Conservation (phyloP, 2,797 vertebrate species). For the Clarias pachynema region DNA sequence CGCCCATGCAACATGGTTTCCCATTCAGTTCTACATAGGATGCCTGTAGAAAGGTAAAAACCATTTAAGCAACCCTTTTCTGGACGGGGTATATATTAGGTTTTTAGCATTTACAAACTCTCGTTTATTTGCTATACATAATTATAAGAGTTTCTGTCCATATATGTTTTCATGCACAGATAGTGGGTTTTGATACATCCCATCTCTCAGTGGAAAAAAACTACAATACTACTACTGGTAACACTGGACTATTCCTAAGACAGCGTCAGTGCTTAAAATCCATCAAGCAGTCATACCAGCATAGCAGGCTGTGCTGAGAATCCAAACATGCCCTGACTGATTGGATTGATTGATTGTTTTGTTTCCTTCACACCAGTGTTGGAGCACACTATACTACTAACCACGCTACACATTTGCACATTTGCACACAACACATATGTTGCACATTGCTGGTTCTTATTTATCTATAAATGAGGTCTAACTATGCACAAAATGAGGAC, state of each 20-base stretch:
- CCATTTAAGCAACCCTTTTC: not conserved
- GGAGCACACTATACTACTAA: too few relatives aligned
- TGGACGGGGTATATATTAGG: not conserved
- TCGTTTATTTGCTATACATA: not conserved
- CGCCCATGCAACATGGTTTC: not conserved
- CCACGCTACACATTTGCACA: too few relatives aligned
- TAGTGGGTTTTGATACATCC: too few relatives aligned
- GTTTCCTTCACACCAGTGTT: too few relatives aligned
- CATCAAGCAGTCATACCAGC: not conserved
- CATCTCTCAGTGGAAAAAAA: not conserved
- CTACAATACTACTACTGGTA: not conserved
- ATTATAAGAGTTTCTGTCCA: not conserved
- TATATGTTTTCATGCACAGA: not conserved
- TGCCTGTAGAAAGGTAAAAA: not conserved
- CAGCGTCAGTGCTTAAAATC: not conserved
- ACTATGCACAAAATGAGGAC: too few relatives aligned
- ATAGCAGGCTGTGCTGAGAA: not conserved
- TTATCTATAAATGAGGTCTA: too few relatives aligned
- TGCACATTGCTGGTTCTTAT: too few relatives aligned
- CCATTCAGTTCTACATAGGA: too few relatives aligned
- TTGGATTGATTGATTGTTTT: too few relatives aligned
- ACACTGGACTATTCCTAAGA: not conserved
- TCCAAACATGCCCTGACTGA: not conserved
- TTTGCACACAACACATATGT: too few relatives aligned
- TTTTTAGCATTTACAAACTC: not conserved